A percentile compares a stretch with the other conserved stretches of the same genome.
These are phyloP conservation scores for Dicaeum eximium DNA, from an alignment of 2,113 vertebrate genomes.

Conservation along the genomic window DNA sequence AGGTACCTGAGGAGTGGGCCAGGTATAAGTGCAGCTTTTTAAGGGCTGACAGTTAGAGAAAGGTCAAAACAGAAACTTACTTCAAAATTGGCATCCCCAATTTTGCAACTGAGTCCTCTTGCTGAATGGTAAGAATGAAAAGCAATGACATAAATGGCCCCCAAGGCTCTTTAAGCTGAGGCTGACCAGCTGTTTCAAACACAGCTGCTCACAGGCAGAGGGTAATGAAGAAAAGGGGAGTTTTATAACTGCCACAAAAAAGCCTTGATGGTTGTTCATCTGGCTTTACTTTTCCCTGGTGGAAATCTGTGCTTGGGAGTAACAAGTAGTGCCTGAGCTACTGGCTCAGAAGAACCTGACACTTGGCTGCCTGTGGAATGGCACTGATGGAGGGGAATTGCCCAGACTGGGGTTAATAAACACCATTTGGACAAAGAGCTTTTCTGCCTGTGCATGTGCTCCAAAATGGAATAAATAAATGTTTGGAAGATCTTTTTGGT, in stretches of 20 bases:
- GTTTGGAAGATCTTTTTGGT: not conserved
- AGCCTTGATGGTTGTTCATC: conserved; percentile 48
- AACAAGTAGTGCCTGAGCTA: conserved; percentile 46
- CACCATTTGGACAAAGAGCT: not conserved
- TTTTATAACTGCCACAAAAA: conserved; percentile 37
- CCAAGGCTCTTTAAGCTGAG: not conserved
- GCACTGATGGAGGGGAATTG: conserved; percentile 5
- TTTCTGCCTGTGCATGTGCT: not conserved
- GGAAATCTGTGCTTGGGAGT: conserved; percentile 52
- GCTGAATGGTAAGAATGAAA: not conserved
- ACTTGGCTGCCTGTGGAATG: conserved; percentile 54
- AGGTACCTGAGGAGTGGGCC: not conserved
- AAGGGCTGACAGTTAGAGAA: not conserved
- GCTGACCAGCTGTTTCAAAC: conserved; percentile 20
- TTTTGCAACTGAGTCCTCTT: not conserved
- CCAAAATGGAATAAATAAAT: not conserved
- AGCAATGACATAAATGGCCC: not conserved
- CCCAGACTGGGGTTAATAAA: conserved; percentile 34
- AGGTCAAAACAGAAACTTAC: not conserved
- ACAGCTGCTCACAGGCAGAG: not conserved
- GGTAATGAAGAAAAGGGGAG: not conserved
- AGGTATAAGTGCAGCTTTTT: not conserved
- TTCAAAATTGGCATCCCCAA: not conserved
- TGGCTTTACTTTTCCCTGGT: conserved; percentile 62
- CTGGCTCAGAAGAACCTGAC: not conserved